These are phyloP conservation scores for Cerceris ruficornis DNA, from an alignment of 2,888 invertebrate genomes.

Conservation along the genomic window DNA sequence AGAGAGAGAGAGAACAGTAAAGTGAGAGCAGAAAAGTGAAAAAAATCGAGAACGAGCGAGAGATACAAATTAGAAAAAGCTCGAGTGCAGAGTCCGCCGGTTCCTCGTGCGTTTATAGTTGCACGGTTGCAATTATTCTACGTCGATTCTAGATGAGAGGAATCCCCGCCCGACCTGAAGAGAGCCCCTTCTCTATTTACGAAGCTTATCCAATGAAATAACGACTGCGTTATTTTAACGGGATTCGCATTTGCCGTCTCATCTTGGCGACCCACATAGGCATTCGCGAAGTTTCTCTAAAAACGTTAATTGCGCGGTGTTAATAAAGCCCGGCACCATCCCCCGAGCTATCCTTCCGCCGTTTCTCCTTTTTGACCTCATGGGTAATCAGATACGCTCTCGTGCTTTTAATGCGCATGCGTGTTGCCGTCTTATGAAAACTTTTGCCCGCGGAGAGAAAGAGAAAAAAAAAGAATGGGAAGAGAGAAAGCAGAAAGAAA, in stretches of 20 bases:
- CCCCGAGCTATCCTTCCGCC: background rate
- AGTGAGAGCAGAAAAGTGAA: constrained; percentile 7
- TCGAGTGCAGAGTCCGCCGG: constrained; percentile 20
- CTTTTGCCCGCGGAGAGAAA: constrained; percentile 13
- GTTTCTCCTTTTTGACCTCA: constrained; percentile 34
- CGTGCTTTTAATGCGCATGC: constrained; percentile 55
- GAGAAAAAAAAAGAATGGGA: background rate
- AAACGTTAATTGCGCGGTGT: constrained; percentile 62
- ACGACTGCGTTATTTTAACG: constrained; percentile 27
- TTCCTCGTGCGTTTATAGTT: constrained; percentile 29
- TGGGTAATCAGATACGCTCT: constrained; percentile 59
- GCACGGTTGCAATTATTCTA: constrained; percentile 25
- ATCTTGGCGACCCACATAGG: constrained; percentile 51
- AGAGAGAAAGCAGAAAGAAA: constrained; percentile 11
- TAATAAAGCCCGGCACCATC: constrained; percentile 38
- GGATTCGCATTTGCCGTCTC: constrained; percentile 51
- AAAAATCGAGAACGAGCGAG: constrained; percentile 12
- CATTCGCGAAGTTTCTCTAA: constrained; percentile 32
- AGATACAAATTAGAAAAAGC: constrained; percentile 50
- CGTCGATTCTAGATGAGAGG: constrained; percentile 10
- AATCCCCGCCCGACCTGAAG: constrained; percentile 6
- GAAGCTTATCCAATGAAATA: constrained; percentile 51
- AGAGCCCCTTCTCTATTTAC: constrained; percentile 49
- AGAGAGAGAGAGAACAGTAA: background rate
- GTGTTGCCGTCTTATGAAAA: constrained; percentile 30